Evolutionary conservation across 1,140 invertebrate genomes (phyloP).

Genomic region (Sarcophaga peregrina): DNA sequence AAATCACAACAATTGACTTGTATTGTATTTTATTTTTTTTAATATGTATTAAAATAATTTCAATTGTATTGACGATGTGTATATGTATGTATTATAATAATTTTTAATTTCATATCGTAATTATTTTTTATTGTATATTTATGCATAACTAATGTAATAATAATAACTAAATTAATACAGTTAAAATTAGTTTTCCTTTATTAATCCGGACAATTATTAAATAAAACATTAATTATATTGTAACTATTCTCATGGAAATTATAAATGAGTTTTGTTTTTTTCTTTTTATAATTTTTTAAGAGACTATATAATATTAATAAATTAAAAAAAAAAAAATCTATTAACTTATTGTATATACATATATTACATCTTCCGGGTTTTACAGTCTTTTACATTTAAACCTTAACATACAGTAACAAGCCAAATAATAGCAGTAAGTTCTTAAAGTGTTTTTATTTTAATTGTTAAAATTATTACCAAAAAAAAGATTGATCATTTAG

Average conservation of each 20-base stretch:
- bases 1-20: too few species aligned
- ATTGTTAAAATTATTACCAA: too few species aligned
- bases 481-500: too few species aligned
- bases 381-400: too few species aligned
- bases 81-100: not conserved
- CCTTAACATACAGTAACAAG: too few species aligned
- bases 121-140: not conserved
- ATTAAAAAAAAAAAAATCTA: too few species aligned
- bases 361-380: too few species aligned
- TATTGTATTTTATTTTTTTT: too few species aligned
- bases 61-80: not conserved
- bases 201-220: not conserved
- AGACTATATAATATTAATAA: not conserved
- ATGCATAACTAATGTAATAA: not conserved
- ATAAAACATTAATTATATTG: not conserved
- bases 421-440: too few species aligned
- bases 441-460: too few species aligned
- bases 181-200: not conserved
- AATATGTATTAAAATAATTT: too few species aligned
- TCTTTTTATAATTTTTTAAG: not conserved
- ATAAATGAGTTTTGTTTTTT: not conserved
- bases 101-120: not conserved
- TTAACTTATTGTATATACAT: too few species aligned
- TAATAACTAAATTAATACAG: constrained; percentile 3
- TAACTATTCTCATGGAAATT: constrained; percentile 6